Evolutionary conservation across 2,113 vertebrate species (phyloP).

Genomic region (Myotis davidii): DNA sequence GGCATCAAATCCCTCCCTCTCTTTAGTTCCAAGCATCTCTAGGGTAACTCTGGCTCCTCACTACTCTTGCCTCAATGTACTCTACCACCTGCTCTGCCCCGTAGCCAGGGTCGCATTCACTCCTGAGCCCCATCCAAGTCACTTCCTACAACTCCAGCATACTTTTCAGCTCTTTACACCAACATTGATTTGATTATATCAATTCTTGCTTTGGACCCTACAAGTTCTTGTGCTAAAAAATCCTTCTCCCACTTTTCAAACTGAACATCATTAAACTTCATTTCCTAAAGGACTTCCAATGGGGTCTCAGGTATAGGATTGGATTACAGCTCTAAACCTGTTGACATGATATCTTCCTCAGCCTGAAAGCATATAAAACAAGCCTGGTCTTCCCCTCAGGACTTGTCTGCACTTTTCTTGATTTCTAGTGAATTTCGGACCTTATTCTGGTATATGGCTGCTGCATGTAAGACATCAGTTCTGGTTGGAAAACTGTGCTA

Average conservation of each 20-base stretch:
- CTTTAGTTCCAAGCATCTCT: not conserved
- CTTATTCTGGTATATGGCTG: not conserved
- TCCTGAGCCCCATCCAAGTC: not conserved
- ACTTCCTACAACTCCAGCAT: not conserved
- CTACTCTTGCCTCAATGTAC: not conserved
- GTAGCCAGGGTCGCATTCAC: not conserved
- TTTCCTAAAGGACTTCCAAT: not conserved
- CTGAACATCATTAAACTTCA: not conserved
- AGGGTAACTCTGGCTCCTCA: not conserved
- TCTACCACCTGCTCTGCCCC: not conserved
- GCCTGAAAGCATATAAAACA: not conserved
- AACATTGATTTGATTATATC: not conserved
- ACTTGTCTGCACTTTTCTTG: not conserved
- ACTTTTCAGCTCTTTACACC: not conserved
- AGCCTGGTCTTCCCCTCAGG: not conserved
- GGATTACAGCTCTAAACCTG: not conserved
- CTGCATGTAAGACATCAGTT: not conserved
- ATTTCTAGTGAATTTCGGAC: not conserved
- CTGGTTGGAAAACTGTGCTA: not conserved
- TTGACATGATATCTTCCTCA: not conserved
- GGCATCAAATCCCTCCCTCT: not conserved
- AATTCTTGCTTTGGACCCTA: not conserved
- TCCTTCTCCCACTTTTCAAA: not conserved
- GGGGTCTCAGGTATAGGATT: not conserved
- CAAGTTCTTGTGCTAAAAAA: not conserved